phyloP scores from a whole-genome alignment of 2,113 vertebrate genomes.

The Microcebus griseorufus region DNA sequence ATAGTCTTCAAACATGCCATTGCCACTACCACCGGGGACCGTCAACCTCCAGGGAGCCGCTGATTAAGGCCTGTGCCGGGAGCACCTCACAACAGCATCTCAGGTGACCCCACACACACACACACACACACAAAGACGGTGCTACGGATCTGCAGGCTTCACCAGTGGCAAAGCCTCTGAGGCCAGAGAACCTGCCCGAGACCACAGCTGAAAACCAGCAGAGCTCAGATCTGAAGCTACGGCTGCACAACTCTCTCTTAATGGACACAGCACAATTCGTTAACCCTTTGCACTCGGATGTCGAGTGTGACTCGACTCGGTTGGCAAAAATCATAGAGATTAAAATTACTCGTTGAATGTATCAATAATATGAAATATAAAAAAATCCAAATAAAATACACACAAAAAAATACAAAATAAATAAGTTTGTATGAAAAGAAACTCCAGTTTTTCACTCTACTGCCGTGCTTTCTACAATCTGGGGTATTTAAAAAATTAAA shows the following conservation, averaged over 20 bases:
- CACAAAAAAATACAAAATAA: too few species aligned
- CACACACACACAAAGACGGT: accelerated
- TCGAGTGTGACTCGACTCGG: too few species aligned
- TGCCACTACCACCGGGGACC: background rate
- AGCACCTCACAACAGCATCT: background rate
- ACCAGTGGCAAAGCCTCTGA: background rate
- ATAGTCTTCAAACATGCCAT: background rate
- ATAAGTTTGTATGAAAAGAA: too few species aligned
- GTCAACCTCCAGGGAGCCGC: background rate
- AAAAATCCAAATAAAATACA: too few species aligned
- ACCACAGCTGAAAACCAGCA: background rate
- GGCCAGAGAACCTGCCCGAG: background rate
- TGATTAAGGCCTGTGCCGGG: background rate
- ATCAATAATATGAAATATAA: too few species aligned
- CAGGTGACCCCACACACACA: background rate
- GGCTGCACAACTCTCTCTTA: background rate
- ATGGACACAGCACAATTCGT: background rate
- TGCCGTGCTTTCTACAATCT: too few species aligned
- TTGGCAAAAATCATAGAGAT: too few species aligned
- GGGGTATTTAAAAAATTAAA: too few species aligned
- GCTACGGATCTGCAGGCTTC: background rate
- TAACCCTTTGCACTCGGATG: too few species aligned
- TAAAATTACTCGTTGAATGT: too few species aligned
- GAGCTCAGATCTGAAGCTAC: background rate
- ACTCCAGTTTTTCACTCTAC: too few species aligned